Evolutionary conservation across 92 coral and sea anemone species (phyloP), one percentile per base, ranked within the genome.

Genomic region (Siderastrea siderea): DNA sequence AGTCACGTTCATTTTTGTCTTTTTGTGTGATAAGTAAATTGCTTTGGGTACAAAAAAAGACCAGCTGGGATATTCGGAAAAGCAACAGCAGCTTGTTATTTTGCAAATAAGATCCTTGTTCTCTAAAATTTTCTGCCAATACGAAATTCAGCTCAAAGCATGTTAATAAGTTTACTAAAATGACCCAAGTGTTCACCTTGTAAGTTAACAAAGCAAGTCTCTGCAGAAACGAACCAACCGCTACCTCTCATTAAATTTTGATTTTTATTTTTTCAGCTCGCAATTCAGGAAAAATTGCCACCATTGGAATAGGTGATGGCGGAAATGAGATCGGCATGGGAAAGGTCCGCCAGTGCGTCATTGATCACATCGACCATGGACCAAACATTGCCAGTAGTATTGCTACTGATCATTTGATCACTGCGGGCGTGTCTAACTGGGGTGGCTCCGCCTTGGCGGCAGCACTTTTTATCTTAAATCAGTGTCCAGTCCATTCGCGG

Each of bases 241-340:
- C 38, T 26, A 26, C 38, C 71, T 11, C 51, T n/a, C 55, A 14
- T 53, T 52, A 63, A 44, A 59, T 26, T 43, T 48, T 10, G 43
- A 26, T 45, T 59, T 72, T 6, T 1, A 53, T 53, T 69, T 63
- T 75, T 80, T 79, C 79, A 94, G 97, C 89, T n/a, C 17, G 77
- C 5, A 53, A 64, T n/a, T 85, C 89, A 70, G 85, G 71, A 26
- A 77, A 65, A 13, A 85, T 95, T 59, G 53, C 93, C 47, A 96
- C 97, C 2, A 86, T 94, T 58, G 96, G 99, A 17, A 94, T 97
- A 51, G 98, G 99, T 50, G 99, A 97, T 86, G 99, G 99, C 15
- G 99, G 99, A 26, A 97, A 97, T 88, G 99, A 97, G 74, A 91
- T 97, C 49, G 99, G 99, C 4, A 97, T 97, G 99, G 99, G 99